Evolutionary conservation across 2,113 vertebrate species (phyloP).

Genomic region (Abramis brama): DNA sequence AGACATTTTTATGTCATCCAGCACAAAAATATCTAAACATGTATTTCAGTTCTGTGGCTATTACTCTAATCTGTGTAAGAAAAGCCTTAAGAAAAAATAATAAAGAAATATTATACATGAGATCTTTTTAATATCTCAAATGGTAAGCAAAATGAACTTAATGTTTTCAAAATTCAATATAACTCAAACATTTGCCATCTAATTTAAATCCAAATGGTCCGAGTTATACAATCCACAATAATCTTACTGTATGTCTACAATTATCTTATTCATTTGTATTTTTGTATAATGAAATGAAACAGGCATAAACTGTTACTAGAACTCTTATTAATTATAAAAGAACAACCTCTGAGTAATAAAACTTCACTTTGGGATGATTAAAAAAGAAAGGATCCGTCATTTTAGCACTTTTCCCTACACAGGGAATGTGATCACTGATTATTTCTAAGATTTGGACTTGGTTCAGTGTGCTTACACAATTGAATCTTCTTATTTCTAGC

Average conservation of each 20-base stretch:
- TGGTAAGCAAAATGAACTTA: background rate
- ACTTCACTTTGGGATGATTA: too few relatives aligned
- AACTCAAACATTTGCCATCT: too few relatives aligned
- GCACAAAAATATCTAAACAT: background rate
- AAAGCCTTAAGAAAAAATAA: background rate
- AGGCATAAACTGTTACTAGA: background rate
- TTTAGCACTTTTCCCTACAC: background rate
- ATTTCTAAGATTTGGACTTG: background rate
- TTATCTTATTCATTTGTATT: background rate
- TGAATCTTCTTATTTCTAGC: too few relatives aligned
- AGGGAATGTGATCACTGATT: background rate
- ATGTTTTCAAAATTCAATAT: too few relatives aligned
- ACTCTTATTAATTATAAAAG: background rate
- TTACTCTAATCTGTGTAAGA: background rate
- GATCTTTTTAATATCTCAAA: background rate
- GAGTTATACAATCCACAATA: background rate
- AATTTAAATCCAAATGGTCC: background rate
- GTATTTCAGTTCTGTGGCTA: background rate
- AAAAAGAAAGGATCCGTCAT: background rate
- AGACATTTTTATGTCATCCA: background rate
- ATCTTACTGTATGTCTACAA: too few relatives aligned
- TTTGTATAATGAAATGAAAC: background rate
- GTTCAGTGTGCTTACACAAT: too few relatives aligned
- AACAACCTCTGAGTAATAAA: background rate
- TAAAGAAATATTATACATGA: background rate